Percentiles rank a stretch among this genome's conserved stretches.
These are phyloP conservation scores for Psophia crepitans DNA, from an alignment of 2,113 vertebrate genomes.

Conservation along the genomic window DNA sequence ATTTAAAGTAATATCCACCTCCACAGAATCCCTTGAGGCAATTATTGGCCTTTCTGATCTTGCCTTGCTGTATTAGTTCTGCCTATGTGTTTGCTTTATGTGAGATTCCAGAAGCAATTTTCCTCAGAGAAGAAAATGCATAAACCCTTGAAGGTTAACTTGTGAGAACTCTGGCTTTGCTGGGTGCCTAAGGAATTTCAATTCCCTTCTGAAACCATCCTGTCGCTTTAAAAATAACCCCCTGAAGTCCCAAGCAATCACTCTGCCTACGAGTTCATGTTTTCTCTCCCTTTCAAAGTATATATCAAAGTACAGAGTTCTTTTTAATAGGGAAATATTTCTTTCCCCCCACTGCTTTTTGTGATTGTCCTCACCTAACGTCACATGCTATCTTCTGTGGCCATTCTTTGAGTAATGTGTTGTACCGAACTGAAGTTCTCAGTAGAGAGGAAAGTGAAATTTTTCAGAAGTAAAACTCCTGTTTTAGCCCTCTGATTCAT, in stretches of 20 bases:
- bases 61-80: slow-evolving; percentile 44
- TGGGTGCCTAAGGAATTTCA: slow-evolving; percentile 51
- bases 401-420: background rate
- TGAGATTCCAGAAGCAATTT: slow-evolving; percentile 45
- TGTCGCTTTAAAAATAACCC: slow-evolving; percentile 4
- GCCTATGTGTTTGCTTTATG: slow-evolving; percentile 43
- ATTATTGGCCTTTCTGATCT: slow-evolving; percentile 56
- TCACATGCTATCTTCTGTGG: background rate
- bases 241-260: background rate
- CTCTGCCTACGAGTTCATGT: background rate
- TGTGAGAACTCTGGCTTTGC: slow-evolving; percentile 12
- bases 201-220: slow-evolving; percentile 22
- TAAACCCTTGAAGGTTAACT: slow-evolving; percentile 52
- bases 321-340: background rate
- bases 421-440: background rate
- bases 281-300: background rate
- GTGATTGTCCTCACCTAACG: background rate
- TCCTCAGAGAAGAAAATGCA: slow-evolving; percentile 26
- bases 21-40: slow-evolving; percentile 8
- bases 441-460: background rate
- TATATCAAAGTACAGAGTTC: background rate
- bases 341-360: background rate
- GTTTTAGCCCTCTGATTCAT: background rate
- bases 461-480: background rate
- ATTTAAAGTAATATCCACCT: slow-evolving; percentile 30